Evolutionary conservation across 2,113 vertebrate species (phyloP), one percentile per base, ranked within the genome.

Genomic region (Malaclemys terrapin): DNA sequence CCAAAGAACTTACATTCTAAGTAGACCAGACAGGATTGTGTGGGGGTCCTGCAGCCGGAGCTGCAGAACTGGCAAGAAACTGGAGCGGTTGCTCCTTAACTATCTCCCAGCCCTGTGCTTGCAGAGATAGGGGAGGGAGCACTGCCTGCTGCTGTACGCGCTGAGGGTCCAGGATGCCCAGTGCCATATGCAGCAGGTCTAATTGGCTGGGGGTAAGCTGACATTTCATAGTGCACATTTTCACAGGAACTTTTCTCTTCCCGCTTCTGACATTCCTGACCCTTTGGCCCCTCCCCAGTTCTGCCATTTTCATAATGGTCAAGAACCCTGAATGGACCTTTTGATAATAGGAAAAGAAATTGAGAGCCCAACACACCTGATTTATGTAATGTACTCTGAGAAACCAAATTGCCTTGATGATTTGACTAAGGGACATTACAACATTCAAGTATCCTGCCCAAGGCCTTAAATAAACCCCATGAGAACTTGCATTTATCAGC

Each of bases 401-500:
- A 10, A 78, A 65, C n/a, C 8, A 35, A 69, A 35, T 49, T 3
- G 19, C n/a, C 54, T 10, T 42, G 8, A 31, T 1, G 72, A 5
- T 52, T 3, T 69, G 59, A 24, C 31, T 17, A n/a, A 59, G 54
- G 85, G 91, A 9, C 6, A 84, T 92, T 85, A 89, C 52, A 79
- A 42, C 1, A 54, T 8, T 93, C 65, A 29, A 88, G 75, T 80
- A 72, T 65, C 78, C 93, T 79, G 87, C 13, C 94, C 85, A 49
- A 81, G 82, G 87, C 93, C 90, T 75, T 57, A 87, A 96, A 97
- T 88, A 81, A 87, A 97, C 90, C 57, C 93, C 79, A 85, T 76
- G 97, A 93, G 95, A 97, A 94, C 42, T 80, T 80, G 25, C 7
- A 11, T 84, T 91, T 92, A 12, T 78, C 82, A 31, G 85, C 87